phyloP scores from a whole-genome alignment of 1,140 invertebrate genomes.

The Leguminivora glycinivorella region DNA sequence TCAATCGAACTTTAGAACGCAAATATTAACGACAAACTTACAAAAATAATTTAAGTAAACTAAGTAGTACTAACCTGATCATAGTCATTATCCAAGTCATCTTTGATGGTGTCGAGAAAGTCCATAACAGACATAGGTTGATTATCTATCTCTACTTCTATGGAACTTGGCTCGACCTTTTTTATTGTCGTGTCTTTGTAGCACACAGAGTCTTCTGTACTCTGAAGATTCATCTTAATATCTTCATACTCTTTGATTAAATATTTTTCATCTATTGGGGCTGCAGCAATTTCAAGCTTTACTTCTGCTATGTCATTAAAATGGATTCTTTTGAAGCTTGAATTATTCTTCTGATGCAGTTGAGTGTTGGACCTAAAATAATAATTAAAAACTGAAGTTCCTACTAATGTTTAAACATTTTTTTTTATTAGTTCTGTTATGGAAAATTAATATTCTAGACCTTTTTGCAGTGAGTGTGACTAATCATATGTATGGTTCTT shows the following conservation, averaged over 20 bases:
- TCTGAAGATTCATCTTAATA: slow-evolving; percentile 22
- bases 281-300: slow-evolving; percentile 40
- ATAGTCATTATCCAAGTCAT: slow-evolving; percentile 35
- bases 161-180: slow-evolving; percentile 29
- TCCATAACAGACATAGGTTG: slow-evolving; percentile 35
- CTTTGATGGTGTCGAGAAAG: slow-evolving; percentile 42
- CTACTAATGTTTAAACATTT: too few species aligned
- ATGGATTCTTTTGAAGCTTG: slow-evolving; percentile 37
- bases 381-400: too few species aligned
- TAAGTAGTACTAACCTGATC: slow-evolving; percentile 34
- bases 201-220: slow-evolving; percentile 9
- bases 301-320: slow-evolving; percentile 47
- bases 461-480: too few species aligned
- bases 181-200: slow-evolving; percentile 43
- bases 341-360: slow-evolving; percentile 31
- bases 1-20: too few species aligned
- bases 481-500: too few species aligned
- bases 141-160: slow-evolving; percentile 23
- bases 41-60: not conserved
- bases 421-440: too few species aligned
- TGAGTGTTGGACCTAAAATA: slow-evolving; percentile 41
- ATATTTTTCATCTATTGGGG: slow-evolving; percentile 24
- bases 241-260: slow-evolving; percentile 27
- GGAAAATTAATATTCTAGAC: too few species aligned
- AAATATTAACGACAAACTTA: too few species aligned